Evolutionary conservation across 1,140 invertebrate genomes (phyloP).

Genomic region (Monomorium pharaonis): DNA sequence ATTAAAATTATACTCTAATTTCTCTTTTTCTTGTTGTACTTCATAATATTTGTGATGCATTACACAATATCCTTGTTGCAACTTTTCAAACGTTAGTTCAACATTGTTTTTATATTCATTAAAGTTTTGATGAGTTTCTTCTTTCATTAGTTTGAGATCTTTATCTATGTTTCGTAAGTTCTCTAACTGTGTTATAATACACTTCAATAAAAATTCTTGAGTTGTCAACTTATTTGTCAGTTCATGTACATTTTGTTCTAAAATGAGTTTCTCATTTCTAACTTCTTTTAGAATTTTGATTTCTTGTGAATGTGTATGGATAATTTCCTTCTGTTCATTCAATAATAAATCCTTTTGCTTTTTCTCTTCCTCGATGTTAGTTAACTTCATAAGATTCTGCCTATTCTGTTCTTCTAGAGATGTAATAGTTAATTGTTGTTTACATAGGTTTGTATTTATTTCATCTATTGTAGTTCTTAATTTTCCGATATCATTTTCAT

Average conservation of each 20-base stretch:
- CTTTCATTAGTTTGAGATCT: conserved; percentile 44
- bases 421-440: conserved; percentile 33
- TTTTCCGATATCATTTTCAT: conserved; percentile 31
- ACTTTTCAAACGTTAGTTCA: conserved; percentile 11
- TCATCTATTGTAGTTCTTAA: conserved; percentile 38
- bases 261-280: conserved; percentile 49
- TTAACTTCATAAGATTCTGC: conserved; percentile 26
- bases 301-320: conserved; percentile 33
- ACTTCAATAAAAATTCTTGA: conserved; percentile 17
- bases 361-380: conserved; percentile 16
- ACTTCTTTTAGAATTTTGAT: conserved; percentile 47
- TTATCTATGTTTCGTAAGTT: conserved; percentile 12
- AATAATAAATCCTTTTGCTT: conserved; percentile 18
- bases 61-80: conserved; percentile 28
- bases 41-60: conserved; percentile 29
- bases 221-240: conserved; percentile 11
- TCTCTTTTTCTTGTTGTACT: conserved; percentile 18
- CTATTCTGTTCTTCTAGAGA: conserved; percentile 64
- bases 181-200: neutral
- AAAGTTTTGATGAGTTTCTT: conserved; percentile 30
- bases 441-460: neutral
- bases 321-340: conserved; percentile 33
- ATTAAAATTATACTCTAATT: conserved; percentile 44
- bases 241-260: conserved; percentile 58
- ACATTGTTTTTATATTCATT: conserved; percentile 27